Evolutionary conservation across 2,888 invertebrate species (phyloP).

Genomic region (Aethes cnicana): DNA sequence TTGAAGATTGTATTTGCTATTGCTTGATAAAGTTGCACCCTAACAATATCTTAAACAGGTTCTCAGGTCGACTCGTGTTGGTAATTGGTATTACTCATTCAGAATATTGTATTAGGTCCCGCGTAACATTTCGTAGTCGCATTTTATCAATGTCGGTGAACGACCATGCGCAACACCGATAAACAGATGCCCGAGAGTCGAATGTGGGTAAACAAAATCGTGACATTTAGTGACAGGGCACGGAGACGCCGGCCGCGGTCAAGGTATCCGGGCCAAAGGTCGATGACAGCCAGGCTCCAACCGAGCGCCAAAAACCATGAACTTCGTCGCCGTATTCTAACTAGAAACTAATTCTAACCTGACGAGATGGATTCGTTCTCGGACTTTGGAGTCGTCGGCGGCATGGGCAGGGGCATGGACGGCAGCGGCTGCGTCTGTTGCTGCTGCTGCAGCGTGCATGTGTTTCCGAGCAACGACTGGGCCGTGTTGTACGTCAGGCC

Average conservation of each 20-base stretch:
- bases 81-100: constrained; percentile 12
- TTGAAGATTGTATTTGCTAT: background rate
- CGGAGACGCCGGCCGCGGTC: constrained; percentile 74
- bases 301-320: constrained; percentile 54
- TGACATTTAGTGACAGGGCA: constrained; percentile 57
- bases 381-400: constrained; percentile 77
- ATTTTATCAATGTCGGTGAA: constrained; percentile 5
- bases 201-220: constrained; percentile 70
- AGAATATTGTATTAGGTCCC: constrained; percentile 14
- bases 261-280: constrained; percentile 82
- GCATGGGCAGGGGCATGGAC: constrained; percentile 77
- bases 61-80: background rate
- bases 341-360: constrained; percentile 57
- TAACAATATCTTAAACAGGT: constrained; percentile 1
- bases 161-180: background rate
- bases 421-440: constrained; percentile 79
- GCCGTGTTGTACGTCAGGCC: constrained; percentile 69
- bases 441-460: constrained; percentile 79
- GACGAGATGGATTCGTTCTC: constrained; percentile 81
- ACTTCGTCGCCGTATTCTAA: constrained; percentile 25
- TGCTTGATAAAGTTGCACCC: background rate
- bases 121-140: constrained; percentile 5
- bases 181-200: constrained; percentile 24
- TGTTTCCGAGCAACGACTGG: constrained; percentile 70
- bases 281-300: constrained; percentile 67